phyloP scores from a whole-genome alignment of 1,140 invertebrate genomes.

The Drosophila fuyamai region DNA sequence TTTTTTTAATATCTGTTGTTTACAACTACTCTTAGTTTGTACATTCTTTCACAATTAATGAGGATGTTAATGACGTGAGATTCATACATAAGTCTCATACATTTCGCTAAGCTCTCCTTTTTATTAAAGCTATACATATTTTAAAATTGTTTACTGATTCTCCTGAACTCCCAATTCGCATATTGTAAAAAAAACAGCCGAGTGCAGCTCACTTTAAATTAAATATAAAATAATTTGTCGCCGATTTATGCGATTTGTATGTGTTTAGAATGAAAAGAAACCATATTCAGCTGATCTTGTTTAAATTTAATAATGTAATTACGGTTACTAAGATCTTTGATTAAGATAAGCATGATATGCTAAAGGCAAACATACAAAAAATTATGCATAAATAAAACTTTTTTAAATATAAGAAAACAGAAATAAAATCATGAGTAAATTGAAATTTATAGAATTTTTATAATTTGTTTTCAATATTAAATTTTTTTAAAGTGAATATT shows the following conservation, averaged over 20 bases:
- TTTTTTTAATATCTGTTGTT: constrained; percentile 68
- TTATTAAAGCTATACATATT: constrained; percentile 10
- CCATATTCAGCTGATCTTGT: constrained; percentile 76
- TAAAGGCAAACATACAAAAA: too few species aligned
- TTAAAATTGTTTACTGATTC: neutral
- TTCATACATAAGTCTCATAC: constrained; percentile 21
- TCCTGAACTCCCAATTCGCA: constrained; percentile 26
- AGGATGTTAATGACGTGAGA: constrained; percentile 10
- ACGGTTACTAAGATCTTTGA: constrained; percentile 75
- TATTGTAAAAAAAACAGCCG: constrained; percentile 64
- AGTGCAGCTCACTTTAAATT: constrained; percentile 45
- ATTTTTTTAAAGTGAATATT: too few species aligned
- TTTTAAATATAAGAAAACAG: too few species aligned
- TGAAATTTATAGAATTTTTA: too few species aligned
- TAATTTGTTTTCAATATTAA: too few species aligned
- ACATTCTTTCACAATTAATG: constrained; percentile 23
- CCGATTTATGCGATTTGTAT: constrained; percentile 9
- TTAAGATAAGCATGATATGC: constrained; percentile 64
- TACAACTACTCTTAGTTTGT: constrained; percentile 52
- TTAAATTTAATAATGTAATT: constrained; percentile 72
- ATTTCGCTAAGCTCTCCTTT: constrained; percentile 36
- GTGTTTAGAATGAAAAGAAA: constrained; percentile 34
- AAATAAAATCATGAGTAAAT: too few species aligned
- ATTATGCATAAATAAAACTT: constrained; percentile 3
- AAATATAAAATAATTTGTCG: too few species aligned